Percentiles rank a stretch among this genome's conserved stretches.
Evolutionary conservation across 1,140 invertebrate species (phyloP).

Genomic region (Andricus grossulariae): DNA sequence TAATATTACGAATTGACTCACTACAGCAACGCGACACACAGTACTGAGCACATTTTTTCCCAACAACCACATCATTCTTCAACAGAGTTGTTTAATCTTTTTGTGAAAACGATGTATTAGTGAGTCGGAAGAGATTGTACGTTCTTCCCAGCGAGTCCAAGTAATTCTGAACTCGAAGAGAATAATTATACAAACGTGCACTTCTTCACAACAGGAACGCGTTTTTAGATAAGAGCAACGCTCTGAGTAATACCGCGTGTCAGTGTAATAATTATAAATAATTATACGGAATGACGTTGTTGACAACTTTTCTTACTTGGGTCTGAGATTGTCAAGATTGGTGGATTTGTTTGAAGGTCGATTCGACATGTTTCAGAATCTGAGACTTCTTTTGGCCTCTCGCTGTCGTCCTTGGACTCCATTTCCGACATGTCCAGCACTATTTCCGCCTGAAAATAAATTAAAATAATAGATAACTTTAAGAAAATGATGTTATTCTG

Average conservation of each 20-base stretch:
- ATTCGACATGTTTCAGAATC: conserved; percentile 18
- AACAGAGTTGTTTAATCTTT: conserved; percentile 20
- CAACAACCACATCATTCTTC: conserved; percentile 1
- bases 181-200: not conserved
- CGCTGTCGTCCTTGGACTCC: conserved; percentile 7
- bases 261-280: not conserved
- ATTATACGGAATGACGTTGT: not conserved
- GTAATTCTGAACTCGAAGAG: conserved; percentile 9
- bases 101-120: not conserved
- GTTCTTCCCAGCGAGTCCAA: conserved; percentile 18
- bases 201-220: not conserved
- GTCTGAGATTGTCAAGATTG: not conserved
- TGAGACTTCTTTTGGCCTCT: not conserved
- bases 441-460: conserved; percentile 34
- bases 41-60: conserved; percentile 1
- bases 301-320: not conserved
- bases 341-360: not conserved
- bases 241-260: not conserved
- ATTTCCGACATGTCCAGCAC: conserved; percentile 33
- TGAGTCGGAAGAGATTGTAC: not conserved
- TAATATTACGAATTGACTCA: not conserved
- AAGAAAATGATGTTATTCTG: too few species aligned
- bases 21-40: not conserved
- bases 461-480: not conserved
- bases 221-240: not conserved